These are phyloP conservation scores for Polyergus mexicanus DNA, from an alignment of 1,140 invertebrate genomes.

Conservation along the genomic window DNA sequence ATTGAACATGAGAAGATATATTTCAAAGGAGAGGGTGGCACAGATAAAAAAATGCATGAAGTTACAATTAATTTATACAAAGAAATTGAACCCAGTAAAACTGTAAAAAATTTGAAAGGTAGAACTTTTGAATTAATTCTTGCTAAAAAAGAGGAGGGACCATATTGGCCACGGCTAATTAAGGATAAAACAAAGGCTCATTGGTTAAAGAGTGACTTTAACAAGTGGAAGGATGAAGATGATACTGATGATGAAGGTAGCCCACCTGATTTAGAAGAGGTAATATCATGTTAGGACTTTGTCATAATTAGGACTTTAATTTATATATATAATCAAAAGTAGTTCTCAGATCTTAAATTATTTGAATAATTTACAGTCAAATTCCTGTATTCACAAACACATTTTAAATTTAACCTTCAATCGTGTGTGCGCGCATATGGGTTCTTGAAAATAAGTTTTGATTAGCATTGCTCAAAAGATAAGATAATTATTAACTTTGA, in stretches of 20 bases:
- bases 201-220: constrained; percentile 99
- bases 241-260: constrained; percentile 90
- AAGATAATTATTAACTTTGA: no score
- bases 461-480: no score
- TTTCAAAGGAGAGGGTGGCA: constrained; percentile 95
- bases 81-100: constrained; percentile 94
- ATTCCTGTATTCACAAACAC: no score
- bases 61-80: constrained; percentile 93
- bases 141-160: constrained; percentile 90
- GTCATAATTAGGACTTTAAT: constrained; percentile 54
- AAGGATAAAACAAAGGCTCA: constrained; percentile 96
- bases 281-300: constrained; percentile 73
- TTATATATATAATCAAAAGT: background rate
- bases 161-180: constrained; percentile 95
- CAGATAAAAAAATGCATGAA: constrained; percentile 94
- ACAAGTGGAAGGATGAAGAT: constrained; percentile 98
- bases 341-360: constrained; percentile 1
- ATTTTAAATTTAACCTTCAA: no score
- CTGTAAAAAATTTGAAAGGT: constrained; percentile 87
- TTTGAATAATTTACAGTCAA: constrained; percentile 6
- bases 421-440: no score
- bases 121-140: constrained; percentile 88
- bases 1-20: constrained; percentile 93
- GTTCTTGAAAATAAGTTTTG: no score
- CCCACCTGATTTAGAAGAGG: constrained; percentile 88